Conservation (phyloP, 1,140 invertebrate species). For the Drosophila sp. region DNA sequence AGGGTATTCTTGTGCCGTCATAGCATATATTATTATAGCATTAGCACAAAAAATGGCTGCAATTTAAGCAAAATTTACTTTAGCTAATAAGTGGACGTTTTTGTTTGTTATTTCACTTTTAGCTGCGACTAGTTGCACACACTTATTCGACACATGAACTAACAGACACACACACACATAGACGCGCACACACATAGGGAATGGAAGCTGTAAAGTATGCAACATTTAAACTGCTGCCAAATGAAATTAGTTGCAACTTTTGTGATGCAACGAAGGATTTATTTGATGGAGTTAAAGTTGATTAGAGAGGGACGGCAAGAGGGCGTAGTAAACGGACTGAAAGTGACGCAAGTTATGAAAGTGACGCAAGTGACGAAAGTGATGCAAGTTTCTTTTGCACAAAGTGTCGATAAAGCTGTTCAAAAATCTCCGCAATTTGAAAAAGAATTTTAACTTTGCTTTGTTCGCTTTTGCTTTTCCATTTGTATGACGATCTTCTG, state of each 20-base stretch:
- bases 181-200: background rate
- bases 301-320: background rate
- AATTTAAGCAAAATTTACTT: background rate
- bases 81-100: constrained; percentile 8
- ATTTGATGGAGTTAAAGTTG: background rate
- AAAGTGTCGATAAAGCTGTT: background rate
- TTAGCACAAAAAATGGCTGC: background rate
- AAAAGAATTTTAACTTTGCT: background rate
- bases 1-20: background rate
- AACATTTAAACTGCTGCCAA: constrained; percentile 28
- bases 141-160: background rate
- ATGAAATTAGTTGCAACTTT: constrained; percentile 21
- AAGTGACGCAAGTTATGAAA: constrained; percentile 4
- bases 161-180: constrained; percentile 9
- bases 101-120: constrained; percentile 10
- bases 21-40: background rate
- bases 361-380: background rate
- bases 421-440: background rate
- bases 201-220: constrained; percentile 39
- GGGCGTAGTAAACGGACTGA: background rate
- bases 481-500: background rate
- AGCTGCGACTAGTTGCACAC: constrained; percentile 16
- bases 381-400: background rate
- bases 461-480: background rate
- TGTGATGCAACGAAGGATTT: background rate